phyloP scores from a whole-genome alignment of 2,797 vertebrate genomes.

The Neopelma chrysocephalum region DNA sequence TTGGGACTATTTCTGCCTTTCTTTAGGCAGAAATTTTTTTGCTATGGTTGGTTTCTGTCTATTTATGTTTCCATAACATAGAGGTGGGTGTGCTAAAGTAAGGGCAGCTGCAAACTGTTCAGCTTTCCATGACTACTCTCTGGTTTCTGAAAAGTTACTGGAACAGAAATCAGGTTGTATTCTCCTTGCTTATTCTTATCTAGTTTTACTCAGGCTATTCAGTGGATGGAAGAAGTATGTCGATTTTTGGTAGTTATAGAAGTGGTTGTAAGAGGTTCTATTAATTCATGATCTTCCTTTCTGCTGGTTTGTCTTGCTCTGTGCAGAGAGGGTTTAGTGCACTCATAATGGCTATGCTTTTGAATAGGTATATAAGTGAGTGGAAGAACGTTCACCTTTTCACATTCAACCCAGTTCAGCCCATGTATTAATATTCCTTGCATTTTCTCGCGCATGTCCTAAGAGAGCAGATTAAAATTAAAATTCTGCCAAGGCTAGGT shows the following conservation, averaged over 20 bases:
- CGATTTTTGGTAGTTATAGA: neutral
- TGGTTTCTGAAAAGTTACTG: slow-evolving; percentile 1
- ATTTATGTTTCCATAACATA: slow-evolving; percentile 4
- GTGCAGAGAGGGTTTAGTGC: neutral
- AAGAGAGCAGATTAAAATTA: slow-evolving; percentile 63
- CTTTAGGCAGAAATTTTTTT: neutral
- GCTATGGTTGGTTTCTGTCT: neutral
- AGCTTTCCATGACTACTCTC: neutral
- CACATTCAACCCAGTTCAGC: slow-evolving; percentile 3
- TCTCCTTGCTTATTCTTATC: neutral
- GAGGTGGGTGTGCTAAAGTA: neutral
- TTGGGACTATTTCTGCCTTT: slow-evolving; percentile 11
- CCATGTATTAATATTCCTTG: slow-evolving; percentile 53
- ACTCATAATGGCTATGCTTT: neutral
- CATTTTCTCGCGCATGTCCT: slow-evolving; percentile 47
- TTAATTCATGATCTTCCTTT: neutral
- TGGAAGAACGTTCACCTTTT: neutral
- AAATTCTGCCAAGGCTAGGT: slow-evolving; percentile 61
- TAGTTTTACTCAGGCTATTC: neutral
- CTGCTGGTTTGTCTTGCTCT: neutral
- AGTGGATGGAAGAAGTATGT: neutral
- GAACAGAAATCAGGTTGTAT: neutral
- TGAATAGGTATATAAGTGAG: neutral
- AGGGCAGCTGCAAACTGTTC: slow-evolving; percentile 13
- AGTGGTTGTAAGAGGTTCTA: neutral